Percentiles rank a stretch among this genome's conserved stretches.
Conservation (phyloP, 2,113 vertebrate species). For the Melanostigma gelatinosum region DNA sequence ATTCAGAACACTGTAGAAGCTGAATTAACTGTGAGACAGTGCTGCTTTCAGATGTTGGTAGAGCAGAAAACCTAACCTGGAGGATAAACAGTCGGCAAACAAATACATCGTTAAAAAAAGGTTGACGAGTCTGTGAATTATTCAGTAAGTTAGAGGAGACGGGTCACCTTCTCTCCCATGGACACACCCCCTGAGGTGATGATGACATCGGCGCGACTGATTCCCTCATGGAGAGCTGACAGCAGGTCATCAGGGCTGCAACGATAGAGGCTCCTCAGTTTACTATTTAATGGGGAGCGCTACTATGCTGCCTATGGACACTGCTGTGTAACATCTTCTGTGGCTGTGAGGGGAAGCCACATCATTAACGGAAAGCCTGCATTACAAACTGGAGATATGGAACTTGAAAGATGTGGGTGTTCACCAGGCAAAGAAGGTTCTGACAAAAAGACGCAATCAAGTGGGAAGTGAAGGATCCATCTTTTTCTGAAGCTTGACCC, state of each 20-base stretch:
- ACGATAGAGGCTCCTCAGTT: not conserved
- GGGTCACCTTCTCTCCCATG: constrained; percentile 96
- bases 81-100: not conserved
- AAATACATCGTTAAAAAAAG: not conserved
- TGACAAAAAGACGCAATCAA: too few species aligned
- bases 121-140: not conserved
- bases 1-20: not conserved
- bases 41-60: not conserved
- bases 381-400: not conserved
- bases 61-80: not conserved
- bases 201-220: constrained; percentile 98
- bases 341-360: not conserved
- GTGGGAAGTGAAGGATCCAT: not conserved
- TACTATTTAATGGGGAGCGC: not conserved
- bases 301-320: too few species aligned
- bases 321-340: not conserved
- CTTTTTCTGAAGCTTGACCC: not conserved
- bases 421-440: not conserved
- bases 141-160: not conserved
- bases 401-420: not conserved
- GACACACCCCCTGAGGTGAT: constrained; percentile 99
- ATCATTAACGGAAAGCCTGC: not conserved
- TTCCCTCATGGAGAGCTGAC: constrained; percentile 97
- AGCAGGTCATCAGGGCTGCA: constrained; percentile 97
- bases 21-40: not conserved